Conservation (phyloP, 2,888 invertebrate species). For the Hybos culiciformis region DNA sequence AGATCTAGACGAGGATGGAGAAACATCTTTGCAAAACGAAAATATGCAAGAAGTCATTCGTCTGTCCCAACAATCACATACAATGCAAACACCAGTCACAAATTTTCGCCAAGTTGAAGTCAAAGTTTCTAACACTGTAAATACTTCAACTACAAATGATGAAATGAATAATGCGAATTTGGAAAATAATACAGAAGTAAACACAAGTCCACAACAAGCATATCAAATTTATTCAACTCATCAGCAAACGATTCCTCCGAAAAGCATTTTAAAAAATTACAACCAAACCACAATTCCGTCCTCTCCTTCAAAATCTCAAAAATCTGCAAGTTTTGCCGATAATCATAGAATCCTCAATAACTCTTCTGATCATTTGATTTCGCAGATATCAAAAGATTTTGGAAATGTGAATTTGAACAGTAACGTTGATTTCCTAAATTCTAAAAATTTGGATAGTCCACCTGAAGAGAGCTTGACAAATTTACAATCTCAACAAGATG, state of each 20-base stretch:
- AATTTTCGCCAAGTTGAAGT: constrained; percentile 33
- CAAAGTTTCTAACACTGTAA: constrained; percentile 20
- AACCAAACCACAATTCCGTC: constrained; percentile 23
- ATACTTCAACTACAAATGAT: constrained; percentile 16
- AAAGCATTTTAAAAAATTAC: constrained; percentile 34
- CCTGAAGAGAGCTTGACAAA: background rate
- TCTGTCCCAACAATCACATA: constrained; percentile 33
- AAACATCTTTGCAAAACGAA: constrained; percentile 30
- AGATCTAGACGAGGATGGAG: constrained; percentile 54
- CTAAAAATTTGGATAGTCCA: no score
- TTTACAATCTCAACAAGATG: constrained; percentile 9
- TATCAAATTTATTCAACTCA: background rate
- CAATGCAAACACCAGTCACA: constrained; percentile 37
- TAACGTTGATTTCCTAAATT: no score
- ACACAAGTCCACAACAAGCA: constrained; percentile 20
- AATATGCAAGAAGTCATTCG: constrained; percentile 41
- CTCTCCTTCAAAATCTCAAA: constrained; percentile 34
- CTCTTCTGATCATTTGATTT: constrained; percentile 24
- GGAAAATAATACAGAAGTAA: constrained; percentile 18
- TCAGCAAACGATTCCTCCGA: constrained; percentile 25
- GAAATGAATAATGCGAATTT: constrained; percentile 5
- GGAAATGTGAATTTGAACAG: constrained; percentile 2
- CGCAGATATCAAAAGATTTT: constrained; percentile 28
- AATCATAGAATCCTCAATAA: constrained; percentile 26
- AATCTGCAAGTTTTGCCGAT: constrained; percentile 34